Conservation (phyloP, 2,888 invertebrate genomes). For the Alentia gelatinosa region DNA sequence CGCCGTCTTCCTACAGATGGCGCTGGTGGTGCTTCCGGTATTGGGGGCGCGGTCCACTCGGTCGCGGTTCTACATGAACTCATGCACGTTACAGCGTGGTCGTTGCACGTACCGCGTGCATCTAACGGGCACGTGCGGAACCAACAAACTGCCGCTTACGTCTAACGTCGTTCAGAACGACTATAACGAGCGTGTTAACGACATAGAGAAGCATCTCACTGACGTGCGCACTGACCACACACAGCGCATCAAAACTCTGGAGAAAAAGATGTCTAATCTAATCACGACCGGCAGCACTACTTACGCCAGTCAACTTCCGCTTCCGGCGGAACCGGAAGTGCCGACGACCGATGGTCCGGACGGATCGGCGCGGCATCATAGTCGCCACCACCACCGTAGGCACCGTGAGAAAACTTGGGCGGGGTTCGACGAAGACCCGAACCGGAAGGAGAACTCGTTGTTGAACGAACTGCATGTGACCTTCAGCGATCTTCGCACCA, state of each 20-base stretch:
- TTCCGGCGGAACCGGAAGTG: background rate
- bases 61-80: background rate
- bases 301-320: background rate
- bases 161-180: constrained; percentile 99
- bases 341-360: background rate
- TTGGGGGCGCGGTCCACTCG: background rate
- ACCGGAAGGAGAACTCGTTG: constrained; percentile 58
- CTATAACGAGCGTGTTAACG: constrained; percentile 97
- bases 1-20: no score
- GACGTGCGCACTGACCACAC: constrained; percentile 53
- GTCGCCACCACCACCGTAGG: background rate
- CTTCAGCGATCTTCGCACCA: constrained; percentile 57
- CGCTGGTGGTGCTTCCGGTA: no score
- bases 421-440: constrained; percentile 12
- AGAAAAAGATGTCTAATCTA: constrained; percentile 54
- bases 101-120: constrained; percentile 57
- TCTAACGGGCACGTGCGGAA: constrained; percentile 45
- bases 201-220: constrained; percentile 85
- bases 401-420: background rate
- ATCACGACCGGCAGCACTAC: background rate
- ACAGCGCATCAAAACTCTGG: constrained; percentile 53
- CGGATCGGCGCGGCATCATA: background rate
- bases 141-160: constrained; percentile 90
- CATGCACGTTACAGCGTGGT: constrained; percentile 37
- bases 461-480: constrained; percentile 59